Conservation (phyloP, 2,113 vertebrate genomes). For the Onychorhynchus coronatus region DNA sequence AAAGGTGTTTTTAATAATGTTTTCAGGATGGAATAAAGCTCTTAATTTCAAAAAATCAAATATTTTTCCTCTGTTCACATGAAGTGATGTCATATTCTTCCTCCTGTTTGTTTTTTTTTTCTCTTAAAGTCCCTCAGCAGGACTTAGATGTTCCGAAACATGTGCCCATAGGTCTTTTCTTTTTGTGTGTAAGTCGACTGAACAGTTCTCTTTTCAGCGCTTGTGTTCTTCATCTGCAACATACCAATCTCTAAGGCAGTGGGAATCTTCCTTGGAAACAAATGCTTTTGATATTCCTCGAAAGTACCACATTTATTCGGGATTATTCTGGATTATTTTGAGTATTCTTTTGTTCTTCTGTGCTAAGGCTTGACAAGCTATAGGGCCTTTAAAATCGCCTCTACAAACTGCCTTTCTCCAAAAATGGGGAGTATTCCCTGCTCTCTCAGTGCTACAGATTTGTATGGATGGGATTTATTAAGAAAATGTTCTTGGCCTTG, state of each 20-base stretch:
- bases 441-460: not conserved
- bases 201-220: not conserved
- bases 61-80: not conserved
- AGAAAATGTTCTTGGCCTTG: not conserved
- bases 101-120: not conserved
- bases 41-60: not conserved
- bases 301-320: not conserved
- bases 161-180: not conserved
- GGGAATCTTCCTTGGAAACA: not conserved
- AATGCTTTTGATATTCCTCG: not conserved
- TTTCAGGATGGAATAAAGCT: not conserved
- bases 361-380: not conserved
- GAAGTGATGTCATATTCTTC: not conserved
- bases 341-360: not conserved
- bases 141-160: not conserved
- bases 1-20: not conserved
- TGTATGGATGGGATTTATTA: not conserved
- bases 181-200: not conserved
- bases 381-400: not conserved
- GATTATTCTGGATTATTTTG: not conserved
- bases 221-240: not conserved
- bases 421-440: not conserved
- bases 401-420: not conserved
- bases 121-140: not conserved
- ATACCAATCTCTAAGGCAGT: not conserved